A percentile compares a stretch with the other conserved stretches of the same genome.
phyloP scores from a whole-genome alignment of 2,888 invertebrate species.

The Acronicta aceris region DNA sequence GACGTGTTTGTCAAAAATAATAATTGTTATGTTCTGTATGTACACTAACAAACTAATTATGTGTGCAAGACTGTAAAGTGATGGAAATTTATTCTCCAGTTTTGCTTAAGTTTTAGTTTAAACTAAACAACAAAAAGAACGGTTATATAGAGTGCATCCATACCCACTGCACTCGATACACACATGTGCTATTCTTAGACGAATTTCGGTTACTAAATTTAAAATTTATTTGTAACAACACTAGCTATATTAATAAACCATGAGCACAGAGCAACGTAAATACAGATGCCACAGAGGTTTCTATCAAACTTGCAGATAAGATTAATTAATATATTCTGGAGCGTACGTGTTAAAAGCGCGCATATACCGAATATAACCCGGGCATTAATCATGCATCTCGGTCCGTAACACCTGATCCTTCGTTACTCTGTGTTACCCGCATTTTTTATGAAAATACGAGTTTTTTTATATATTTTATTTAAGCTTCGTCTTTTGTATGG shows the following conservation, averaged over 20 bases:
- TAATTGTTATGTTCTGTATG: no score
- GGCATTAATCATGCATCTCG: constrained; percentile 54
- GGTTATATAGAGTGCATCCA: no score
- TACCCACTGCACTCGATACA: no score
- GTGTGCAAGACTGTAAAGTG: no score
- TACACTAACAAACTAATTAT: no score
- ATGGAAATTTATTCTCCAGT: no score
- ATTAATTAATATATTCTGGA: constrained; percentile 53
- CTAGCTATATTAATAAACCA: constrained; percentile 37
- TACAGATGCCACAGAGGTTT: constrained; percentile 44
- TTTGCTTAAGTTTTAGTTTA: no score
- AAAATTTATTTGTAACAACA: constrained; percentile 14
- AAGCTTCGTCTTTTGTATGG: constrained; percentile 48
- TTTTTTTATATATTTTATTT: constrained; percentile 47
- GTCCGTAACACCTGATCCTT: constrained; percentile 55
- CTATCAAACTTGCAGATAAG: constrained; percentile 51
- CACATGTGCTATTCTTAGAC: background rate
- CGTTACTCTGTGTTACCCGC: constrained; percentile 40
- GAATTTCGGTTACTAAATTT: background rate
- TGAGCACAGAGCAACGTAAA: constrained; percentile 30
- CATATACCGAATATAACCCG: constrained; percentile 27
- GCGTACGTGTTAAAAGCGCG: constrained; percentile 47
- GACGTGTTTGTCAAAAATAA: no score
- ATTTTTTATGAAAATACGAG: constrained; percentile 40
- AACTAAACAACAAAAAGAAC: no score